Percentiles rank a stretch among this genome's conserved stretches.
These are phyloP conservation scores for Hyppa rectilinea DNA, from an alignment of 2,888 invertebrate species.

Conservation along the genomic window DNA sequence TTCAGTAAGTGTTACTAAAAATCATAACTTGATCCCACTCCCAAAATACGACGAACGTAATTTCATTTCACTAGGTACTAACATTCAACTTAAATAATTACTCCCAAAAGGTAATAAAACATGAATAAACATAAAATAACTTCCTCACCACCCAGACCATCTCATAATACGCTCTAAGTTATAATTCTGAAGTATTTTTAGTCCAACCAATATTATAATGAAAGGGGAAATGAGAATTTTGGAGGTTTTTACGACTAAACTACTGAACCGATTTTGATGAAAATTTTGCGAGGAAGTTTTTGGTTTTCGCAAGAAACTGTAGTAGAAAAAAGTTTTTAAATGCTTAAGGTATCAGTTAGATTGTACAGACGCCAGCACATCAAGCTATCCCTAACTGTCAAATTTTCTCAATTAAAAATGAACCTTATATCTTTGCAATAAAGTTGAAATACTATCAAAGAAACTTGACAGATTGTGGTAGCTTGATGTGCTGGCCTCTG, in stretches of 20 bases:
- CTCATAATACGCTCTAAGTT: constrained; percentile 36
- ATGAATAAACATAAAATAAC: constrained; percentile 58
- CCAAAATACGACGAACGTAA: neutral
- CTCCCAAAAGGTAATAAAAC: constrained; percentile 51
- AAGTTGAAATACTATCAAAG: no score
- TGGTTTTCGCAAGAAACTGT: neutral
- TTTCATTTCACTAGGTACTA: constrained; percentile 32
- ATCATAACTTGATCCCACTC: neutral
- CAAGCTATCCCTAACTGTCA: no score
- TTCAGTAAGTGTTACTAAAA: constrained; percentile 3
- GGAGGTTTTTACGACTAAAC: constrained; percentile 11
- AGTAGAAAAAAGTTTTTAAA: neutral
- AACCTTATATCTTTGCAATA: no score
- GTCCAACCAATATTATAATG: constrained; percentile 13
- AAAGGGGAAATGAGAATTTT: neutral
- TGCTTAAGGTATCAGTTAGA: neutral
- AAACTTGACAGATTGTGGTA: no score
- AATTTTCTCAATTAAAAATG: no score
- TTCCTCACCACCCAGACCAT: constrained; percentile 32
- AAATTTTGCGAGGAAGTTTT: neutral
- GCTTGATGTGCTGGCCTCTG: no score
- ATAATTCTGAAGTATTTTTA: constrained; percentile 29
- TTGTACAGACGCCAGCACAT: no score
- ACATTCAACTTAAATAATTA: constrained; percentile 51
- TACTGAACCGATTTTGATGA: constrained; percentile 4